Percentiles rank a stretch among this genome's conserved stretches.
Conservation (phyloP, 2,888 invertebrate species). For the Amblyteles armatorius region DNA sequence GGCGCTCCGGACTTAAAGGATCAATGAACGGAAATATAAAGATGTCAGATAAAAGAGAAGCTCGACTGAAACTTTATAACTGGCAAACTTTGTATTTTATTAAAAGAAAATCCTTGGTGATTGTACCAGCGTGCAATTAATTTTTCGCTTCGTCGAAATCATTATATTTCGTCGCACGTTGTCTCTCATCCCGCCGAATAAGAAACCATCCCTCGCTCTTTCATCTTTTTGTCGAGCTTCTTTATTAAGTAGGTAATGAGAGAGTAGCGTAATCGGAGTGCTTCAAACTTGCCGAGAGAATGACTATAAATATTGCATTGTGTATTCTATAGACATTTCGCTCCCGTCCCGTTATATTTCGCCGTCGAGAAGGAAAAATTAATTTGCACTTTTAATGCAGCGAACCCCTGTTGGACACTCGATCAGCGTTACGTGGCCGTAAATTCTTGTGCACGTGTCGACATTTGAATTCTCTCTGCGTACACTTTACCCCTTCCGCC, state of each 20-base stretch:
- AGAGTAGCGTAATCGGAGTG: constrained; percentile 20
- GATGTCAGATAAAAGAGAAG: too few relatives aligned
- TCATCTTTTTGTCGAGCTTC: neutral
- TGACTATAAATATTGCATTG: constrained; percentile 34
- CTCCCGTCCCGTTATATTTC: neutral
- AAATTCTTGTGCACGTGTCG: constrained; percentile 61
- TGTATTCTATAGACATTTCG: constrained; percentile 20
- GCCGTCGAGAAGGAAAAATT: constrained; percentile 37
- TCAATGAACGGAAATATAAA: too few relatives aligned
- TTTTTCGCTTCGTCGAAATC: neutral
- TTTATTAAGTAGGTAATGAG: constrained; percentile 23
- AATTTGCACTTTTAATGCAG: constrained; percentile 51
- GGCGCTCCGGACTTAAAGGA: too few relatives aligned
- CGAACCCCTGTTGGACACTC: constrained; percentile 45
- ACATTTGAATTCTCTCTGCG: constrained; percentile 60
- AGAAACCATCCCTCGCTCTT: constrained; percentile 1
- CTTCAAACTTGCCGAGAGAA: neutral
- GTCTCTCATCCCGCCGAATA: neutral
- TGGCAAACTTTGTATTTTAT: too few relatives aligned
- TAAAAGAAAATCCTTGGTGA: neutral
- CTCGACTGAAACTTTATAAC: too few relatives aligned
- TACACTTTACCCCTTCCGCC: neutral
- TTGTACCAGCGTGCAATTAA: neutral
- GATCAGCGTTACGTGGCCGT: constrained; percentile 56
- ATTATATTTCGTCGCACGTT: neutral